Conservation (phyloP, 2,888 invertebrate species). For the Nesidiocoris tenuis region DNA sequence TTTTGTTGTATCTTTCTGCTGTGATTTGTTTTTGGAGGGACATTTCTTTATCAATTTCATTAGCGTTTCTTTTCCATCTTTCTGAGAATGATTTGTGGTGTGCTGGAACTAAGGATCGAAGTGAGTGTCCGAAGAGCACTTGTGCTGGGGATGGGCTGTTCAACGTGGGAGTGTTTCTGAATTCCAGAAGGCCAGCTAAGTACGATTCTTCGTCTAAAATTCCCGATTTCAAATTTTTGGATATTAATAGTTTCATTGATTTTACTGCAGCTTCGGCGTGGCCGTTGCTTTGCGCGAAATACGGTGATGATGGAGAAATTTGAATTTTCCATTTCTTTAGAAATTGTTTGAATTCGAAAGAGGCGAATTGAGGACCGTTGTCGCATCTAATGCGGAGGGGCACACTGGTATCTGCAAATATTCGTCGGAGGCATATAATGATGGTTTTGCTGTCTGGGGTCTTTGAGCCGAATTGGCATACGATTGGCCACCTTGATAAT, state of each 20-base stretch:
- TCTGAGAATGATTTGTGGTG: background rate
- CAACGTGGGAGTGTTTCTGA: background rate
- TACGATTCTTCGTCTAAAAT: constrained; percentile 5
- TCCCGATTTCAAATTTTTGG: background rate
- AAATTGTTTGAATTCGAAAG: constrained; percentile 9
- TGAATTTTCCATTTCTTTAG: background rate
- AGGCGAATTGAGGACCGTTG: background rate
- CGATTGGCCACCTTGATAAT: no score
- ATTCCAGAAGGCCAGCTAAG: constrained; percentile 4
- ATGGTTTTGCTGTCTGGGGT: no score
- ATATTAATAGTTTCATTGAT: background rate
- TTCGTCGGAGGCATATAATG: no score
- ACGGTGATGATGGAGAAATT: constrained; percentile 14
- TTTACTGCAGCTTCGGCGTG: no score
- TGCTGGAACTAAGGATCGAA: constrained; percentile 11
- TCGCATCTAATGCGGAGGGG: constrained; percentile 16
- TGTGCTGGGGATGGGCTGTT: constrained; percentile 2
- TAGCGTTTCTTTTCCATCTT: background rate
- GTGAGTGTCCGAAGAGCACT: constrained; percentile 9
- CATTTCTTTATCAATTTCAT: background rate
- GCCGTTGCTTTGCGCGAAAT: constrained; percentile 13
- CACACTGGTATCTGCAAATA: no score
- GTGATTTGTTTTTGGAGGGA: background rate
- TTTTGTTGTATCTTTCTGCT: background rate
- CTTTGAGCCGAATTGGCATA: no score